Evolutionary conservation across 1,140 invertebrate species (phyloP), one percentile per base, ranked within the genome.

Genomic region (Vanessa atalanta): DNA sequence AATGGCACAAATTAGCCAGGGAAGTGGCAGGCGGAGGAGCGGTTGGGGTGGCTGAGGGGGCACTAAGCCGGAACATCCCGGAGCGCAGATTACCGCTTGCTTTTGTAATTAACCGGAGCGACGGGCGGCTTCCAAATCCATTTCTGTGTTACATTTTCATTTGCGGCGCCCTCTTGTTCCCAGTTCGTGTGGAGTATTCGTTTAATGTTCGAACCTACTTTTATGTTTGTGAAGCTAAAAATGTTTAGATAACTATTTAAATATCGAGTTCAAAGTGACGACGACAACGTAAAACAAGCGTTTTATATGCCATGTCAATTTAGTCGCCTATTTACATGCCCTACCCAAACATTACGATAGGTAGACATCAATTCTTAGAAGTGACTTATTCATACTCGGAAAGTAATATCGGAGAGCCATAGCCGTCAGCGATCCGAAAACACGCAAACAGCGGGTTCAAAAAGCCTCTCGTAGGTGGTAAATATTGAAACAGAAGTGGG

Each of bases 81-180:
- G 86, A 88, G 90, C 89, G 90, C 89, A 92, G 90, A 92, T 92
- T 92, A 92, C 90, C 89, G 90, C 89, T 92, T 92, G 90, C 90
- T 92, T 92, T 92, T 91, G 90, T 92, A 92, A 92, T 92, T 92
- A 92, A 92, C 90, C 88, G 88, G 88, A 90, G 91, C 88, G 90
- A 89, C 90, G 90, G 87, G 90, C 89, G 84, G 88, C 87, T 90
- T 90, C 89, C 87, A 88, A 91, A 92, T 89, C 89, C 88, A 91
- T 92, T 92, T 92, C 90, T 89, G 89, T 92, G 90, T 92, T 90
- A 91, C 90, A 91, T 91, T 92, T 92, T 92, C 90, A 92, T 92
- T 92, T 92, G 90, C 78, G 89, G 90, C 86, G 81, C 85, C 82
- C 81, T 85, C 83, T 79, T 79, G 80, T 83, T 80, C 81, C 81